Evolutionary conservation across 2,888 invertebrate species (phyloP).

Genomic region (Rhopalosiphum nymphaeae): DNA sequence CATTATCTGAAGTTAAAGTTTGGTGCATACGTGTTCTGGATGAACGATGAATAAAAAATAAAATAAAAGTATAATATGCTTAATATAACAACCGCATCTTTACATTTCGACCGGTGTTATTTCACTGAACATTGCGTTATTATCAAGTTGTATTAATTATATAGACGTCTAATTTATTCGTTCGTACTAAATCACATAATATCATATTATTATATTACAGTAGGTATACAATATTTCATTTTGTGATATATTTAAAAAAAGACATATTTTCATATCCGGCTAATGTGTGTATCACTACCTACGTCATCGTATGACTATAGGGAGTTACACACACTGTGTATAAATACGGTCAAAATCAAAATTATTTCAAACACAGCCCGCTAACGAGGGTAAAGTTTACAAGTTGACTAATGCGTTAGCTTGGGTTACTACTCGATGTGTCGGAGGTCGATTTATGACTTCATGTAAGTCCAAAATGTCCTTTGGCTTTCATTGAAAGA

Average conservation of each 20-base stretch:
- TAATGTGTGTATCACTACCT: not conserved
- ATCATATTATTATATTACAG: not conserved
- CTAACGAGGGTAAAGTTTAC: constrained; percentile 60
- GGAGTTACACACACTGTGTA: not conserved
- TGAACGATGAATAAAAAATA: not conserved
- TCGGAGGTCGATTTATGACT: constrained; percentile 57
- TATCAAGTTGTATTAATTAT: not conserved
- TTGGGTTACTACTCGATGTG: not conserved
- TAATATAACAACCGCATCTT: not conserved
- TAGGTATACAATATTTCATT: not conserved
- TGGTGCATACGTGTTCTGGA: constrained; percentile 40
- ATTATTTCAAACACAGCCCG: constrained; percentile 29
- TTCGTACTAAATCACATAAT: not conserved
- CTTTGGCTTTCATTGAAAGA: constrained; percentile 30
- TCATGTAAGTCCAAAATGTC: constrained; percentile 44
- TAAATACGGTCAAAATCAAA: constrained; percentile 26
- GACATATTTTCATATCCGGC: not conserved
- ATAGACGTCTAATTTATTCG: not conserved
- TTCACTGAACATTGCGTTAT: not conserved
- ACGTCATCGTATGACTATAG: not conserved
- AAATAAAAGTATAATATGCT: not conserved
- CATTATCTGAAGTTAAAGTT: constrained; percentile 40
- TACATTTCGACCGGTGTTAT: constrained; percentile 38
- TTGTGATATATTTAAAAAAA: not conserved
- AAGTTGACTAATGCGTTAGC: constrained; percentile 53